Evolutionary conservation across 37 sponge, comb jelly and placozoan species (phyloP), one percentile per base, ranked within the genome.

Genomic region (Theonella swinhoei): DNA sequence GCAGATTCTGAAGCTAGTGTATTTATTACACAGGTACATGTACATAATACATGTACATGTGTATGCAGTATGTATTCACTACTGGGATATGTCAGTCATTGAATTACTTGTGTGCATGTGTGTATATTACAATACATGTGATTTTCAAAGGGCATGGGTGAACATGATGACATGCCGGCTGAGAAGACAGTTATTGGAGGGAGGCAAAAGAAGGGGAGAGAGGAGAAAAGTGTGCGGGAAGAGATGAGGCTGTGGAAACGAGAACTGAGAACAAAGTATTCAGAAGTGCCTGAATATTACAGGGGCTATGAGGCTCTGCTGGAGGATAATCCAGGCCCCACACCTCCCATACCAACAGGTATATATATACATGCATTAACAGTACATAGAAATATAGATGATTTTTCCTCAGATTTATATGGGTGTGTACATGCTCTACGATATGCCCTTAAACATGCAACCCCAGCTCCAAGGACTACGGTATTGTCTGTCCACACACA

Each of bases 271-370:
- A 23, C 68, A 23, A 66, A 25, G 70, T 74, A 72, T 38, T 82
- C 43, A 28, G 38, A 85, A 25, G 54, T 78, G 0, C 91, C 81
- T 17, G 32, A 60, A 4, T 33, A 62, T 9, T 94, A 85, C 73
- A 83, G 70, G 34, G 94, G 94, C 37, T 94, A 83, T 59, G 94
- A 94, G 85, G 74, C 78, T 4, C 76, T 94, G 29, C 26, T 94
- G 61, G 88, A 83, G 30, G 63, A 61, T 0, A 19, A 72, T 24
- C 64, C 76, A 14, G 87, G 78, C 37, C 72, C 64, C 28, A 22
- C 59, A 7, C 28, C 61, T 23, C 22, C 29, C 1, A 43, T 77
- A 34, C 85, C 85, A 22, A 42, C 61, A 38, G 77, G 85, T 77
- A 9, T 38, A 28, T 22, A 43, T 58, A n/a, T n/a, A n/a, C n/a